Conservation (phyloP, 2,797 vertebrate genomes). For the Antrozous pallidus region DNA sequence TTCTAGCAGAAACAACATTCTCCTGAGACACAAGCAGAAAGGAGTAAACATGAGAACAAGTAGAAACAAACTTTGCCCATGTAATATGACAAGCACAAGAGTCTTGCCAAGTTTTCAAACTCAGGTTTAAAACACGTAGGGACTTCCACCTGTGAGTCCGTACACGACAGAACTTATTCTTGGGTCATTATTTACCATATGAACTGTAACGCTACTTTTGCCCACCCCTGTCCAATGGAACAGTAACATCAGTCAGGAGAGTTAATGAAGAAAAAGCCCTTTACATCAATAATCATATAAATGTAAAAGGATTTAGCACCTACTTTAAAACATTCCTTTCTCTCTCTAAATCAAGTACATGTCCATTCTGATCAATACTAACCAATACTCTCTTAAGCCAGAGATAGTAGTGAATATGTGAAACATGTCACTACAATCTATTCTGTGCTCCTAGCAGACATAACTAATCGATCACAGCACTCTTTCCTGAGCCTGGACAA, state of each 20-base stretch:
- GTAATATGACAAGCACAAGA: not conserved
- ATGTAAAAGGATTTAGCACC: not conserved
- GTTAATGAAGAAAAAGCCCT: not conserved
- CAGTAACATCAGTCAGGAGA: not conserved
- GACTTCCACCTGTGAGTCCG: not conserved
- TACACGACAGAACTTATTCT: not conserved
- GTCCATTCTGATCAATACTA: not conserved
- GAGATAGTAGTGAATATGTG: not conserved
- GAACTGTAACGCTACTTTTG: not conserved
- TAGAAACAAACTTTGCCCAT: not conserved
- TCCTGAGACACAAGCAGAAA: not conserved
- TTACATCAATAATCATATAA: not conserved
- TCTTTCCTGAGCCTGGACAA: not conserved
- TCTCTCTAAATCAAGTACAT: not conserved
- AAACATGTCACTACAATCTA: not conserved
- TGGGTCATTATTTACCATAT: not conserved
- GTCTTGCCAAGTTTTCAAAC: not conserved
- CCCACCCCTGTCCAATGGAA: not conserved
- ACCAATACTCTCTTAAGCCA: not conserved
- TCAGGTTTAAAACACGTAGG: not conserved
- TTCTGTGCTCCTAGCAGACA: not conserved
- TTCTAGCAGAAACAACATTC: not conserved
- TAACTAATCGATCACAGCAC: not conserved
- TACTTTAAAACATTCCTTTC: not conserved
- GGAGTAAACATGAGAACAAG: not conserved